Percentiles rank a stretch among this genome's conserved stretches.
Evolutionary conservation across 2,888 invertebrate genomes (phyloP).

Genomic region (Capitulum mitella): DNA sequence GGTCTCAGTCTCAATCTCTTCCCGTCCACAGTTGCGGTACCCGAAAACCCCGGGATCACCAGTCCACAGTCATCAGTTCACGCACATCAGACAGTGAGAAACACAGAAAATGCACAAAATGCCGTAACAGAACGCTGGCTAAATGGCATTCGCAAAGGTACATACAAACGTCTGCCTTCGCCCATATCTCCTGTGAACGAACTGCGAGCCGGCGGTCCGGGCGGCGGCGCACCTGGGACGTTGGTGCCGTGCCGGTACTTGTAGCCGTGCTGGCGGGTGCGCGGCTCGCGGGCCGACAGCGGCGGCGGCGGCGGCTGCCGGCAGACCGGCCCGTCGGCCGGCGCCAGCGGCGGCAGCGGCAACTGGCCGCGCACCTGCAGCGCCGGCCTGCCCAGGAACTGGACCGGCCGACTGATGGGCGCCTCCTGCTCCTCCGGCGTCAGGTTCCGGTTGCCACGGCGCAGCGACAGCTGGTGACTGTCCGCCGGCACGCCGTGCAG

Average conservation of each 20-base stretch:
- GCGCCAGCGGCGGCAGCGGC: conserved; percentile 6
- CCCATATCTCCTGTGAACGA: no score
- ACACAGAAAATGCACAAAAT: no score
- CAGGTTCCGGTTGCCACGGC: not conserved
- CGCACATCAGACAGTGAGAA: no score
- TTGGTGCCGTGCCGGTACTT: conserved; percentile 14
- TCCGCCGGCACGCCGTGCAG: not conserved
- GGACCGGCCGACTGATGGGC: not conserved
- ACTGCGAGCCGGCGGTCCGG: no score
- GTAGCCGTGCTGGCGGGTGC: not conserved
- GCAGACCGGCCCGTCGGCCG: not conserved
- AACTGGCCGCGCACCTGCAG: not conserved
- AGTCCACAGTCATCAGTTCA: no score
- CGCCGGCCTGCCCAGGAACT: not conserved
- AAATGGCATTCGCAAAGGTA: no score
- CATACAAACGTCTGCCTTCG: no score
- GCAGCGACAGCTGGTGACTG: not conserved
- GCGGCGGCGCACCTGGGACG: not conserved
- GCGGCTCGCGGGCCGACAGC: not conserved
- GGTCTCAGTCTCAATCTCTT: not conserved
- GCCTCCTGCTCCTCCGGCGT: not conserved
- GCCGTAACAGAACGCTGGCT: no score
- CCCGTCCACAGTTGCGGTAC: no score
- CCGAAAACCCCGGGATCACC: no score
- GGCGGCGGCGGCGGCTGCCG: not conserved